These are phyloP conservation scores for Phainopepla nitens DNA, from an alignment of 2,113 vertebrate species.

Conservation along the genomic window DNA sequence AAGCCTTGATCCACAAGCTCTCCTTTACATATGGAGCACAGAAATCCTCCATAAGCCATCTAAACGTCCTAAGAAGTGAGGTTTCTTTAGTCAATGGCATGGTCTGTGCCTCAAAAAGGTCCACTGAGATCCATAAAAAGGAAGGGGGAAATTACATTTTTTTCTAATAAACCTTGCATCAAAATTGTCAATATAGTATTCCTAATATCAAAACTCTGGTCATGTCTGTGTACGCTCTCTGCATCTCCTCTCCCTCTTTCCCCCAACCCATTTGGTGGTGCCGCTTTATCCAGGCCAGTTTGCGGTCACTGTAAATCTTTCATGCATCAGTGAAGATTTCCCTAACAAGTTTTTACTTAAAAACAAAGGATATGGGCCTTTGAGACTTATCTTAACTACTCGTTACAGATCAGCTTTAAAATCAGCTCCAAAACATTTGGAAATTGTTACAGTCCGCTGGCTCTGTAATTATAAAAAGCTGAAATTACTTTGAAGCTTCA, in stretches of 20 bases:
- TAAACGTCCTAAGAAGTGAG: not conserved
- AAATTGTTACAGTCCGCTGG: slow-evolving; percentile 45
- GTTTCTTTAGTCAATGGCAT: not conserved
- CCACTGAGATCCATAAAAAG: not conserved
- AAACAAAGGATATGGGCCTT: not conserved
- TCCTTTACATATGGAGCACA: not conserved
- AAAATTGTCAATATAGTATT: not conserved
- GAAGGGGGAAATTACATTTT: rapidly evolving
- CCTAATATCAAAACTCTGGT: not conserved
- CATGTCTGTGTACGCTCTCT: not conserved
- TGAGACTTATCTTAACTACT: not conserved
- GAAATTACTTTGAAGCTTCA: slow-evolving; percentile 58
- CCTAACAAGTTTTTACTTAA: not conserved
- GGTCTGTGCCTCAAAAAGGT: not conserved
- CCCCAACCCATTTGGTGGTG: not conserved
- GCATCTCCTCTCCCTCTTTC: not conserved
- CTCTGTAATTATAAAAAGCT: slow-evolving; percentile 57
- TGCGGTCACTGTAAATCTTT: not conserved
- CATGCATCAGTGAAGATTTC: not conserved
- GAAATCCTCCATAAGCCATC: not conserved
- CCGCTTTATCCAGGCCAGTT: not conserved
- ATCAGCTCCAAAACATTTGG: slow-evolving; percentile 45
- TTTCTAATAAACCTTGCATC: not conserved
- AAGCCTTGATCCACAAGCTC: not conserved
- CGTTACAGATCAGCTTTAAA: not conserved